Percentiles rank a stretch among this genome's conserved stretches.
These are phyloP conservation scores for Hemicentrotus pulcherrimus DNA, from an alignment of 35 echinoderm and acorn worm species.

Conservation along the genomic window DNA sequence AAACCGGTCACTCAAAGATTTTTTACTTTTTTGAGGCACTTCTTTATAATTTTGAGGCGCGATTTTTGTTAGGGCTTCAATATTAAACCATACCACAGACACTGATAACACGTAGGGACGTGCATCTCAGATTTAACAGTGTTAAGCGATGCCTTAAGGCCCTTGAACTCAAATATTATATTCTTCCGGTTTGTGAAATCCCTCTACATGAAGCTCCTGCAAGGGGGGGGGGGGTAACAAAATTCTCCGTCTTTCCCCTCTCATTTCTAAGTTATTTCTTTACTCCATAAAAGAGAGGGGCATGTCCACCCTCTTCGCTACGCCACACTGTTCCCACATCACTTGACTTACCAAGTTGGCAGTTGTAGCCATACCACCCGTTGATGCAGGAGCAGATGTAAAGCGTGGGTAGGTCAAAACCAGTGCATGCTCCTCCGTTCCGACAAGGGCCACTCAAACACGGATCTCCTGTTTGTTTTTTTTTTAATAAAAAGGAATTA, in stretches of 20 bases:
- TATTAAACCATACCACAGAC: no score
- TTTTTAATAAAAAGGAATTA: background rate
- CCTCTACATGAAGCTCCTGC: background rate
- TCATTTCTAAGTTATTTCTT: no score
- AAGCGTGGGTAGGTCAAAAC: constrained; percentile 56
- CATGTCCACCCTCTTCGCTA: background rate
- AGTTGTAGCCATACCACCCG: constrained; percentile 56
- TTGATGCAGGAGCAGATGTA: constrained; percentile 69
- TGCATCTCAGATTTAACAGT: no score
- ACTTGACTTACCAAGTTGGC: constrained; percentile 54
- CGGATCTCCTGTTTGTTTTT: constrained; percentile 56
- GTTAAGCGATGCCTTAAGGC: no score
- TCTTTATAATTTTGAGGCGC: no score
- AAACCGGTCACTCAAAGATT: no score
- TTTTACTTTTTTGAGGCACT: no score
- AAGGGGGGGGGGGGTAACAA: background rate
- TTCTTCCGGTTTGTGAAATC: background rate
- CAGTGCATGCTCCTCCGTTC: constrained; percentile 24
- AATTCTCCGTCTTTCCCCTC: background rate
- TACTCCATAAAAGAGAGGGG: background rate
- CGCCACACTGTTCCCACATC: background rate
- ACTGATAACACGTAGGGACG: no score
- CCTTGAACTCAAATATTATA: background rate
- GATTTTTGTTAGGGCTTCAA: no score
- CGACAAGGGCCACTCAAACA: constrained; percentile 75